Evolutionary conservation across 2,888 invertebrate species (phyloP).

Genomic region (Candidula unifasciata): DNA sequence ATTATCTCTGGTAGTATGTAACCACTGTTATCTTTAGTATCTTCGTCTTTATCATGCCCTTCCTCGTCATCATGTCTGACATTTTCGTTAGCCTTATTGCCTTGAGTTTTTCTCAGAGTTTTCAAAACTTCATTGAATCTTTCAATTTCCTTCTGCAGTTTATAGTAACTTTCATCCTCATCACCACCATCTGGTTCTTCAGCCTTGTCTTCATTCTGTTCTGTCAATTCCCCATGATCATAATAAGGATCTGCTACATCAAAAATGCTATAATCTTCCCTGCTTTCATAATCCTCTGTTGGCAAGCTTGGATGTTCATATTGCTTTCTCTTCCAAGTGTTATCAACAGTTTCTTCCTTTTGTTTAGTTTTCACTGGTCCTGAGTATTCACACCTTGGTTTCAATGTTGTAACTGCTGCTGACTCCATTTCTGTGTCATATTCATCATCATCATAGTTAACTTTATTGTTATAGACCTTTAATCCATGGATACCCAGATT

Average conservation of each 20-base stretch:
- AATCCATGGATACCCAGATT: background rate
- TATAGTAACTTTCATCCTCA: background rate
- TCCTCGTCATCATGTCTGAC: conserved; percentile 22
- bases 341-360: background rate
- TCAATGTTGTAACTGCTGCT: background rate
- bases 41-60: background rate
- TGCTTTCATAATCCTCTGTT: background rate
- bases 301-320: background rate
- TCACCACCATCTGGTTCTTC: background rate
- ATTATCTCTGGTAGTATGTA: background rate
- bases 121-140: background rate
- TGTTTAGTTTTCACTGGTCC: background rate
- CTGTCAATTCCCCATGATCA: background rate
- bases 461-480: background rate
- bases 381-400: conserved; percentile 38
- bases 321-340: background rate
- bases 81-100: background rate
- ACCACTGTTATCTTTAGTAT: conserved; percentile 24
- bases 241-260: conserved; percentile 4
- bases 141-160: conserved; percentile 17
- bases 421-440: background rate
- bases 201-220: background rate
- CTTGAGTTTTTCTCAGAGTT: conserved; percentile 3
- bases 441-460: conserved; percentile 28
- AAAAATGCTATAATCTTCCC: conserved; percentile 1